Evolutionary conservation across 2,888 invertebrate genomes (phyloP), one percentile per base, ranked within the genome.

Genomic region (Standfussiana lucernea): DNA sequence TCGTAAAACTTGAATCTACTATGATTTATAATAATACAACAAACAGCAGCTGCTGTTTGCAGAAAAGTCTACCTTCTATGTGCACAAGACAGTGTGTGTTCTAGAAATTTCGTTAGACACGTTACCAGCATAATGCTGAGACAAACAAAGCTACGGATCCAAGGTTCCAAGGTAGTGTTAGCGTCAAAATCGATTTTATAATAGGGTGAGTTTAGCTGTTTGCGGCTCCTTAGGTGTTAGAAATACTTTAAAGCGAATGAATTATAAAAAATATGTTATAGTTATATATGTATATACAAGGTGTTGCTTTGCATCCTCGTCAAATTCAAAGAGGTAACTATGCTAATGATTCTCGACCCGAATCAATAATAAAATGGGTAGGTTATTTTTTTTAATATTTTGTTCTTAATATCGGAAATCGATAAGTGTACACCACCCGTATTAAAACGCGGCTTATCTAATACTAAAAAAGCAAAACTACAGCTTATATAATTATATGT

Each of bases 161-260:
- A 72, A n/a, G n/a, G n/a, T n/a, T n/a, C 72, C 71, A 72, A 75
- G 79, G 56, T 75, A 76, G 72, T 40, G 79, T 77, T 78, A 56
- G 74, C 80, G 71, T 78, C 77, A 66, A 77, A 79, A 85, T 88
- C 82, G 82, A 86, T 88, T 84, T 80, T 77, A 72, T 71, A 75
- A 56, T 72, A 74, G 80, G 84, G 84, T 85, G 56, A 75, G 45
- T 21, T 15, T 24, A 7, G 15, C 35, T 64, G 73, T 77, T 72
- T 2, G 7, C 45, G n/a, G 66, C 28, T 53, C 15, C 28, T 18
- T 42, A 28, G 0, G 4, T 21, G 15, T 47, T 45, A 24, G 7
- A 0, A 42, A 53, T 53, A n/a, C n/a, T 45, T 45, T 18, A 18
- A 45, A 45, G 45, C n/a, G n/a, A n/a, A n/a, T n/a, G n/a, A n/a